phyloP scores from a whole-genome alignment of 1,140 invertebrate species.

The Oncopodura yosiiana region DNA sequence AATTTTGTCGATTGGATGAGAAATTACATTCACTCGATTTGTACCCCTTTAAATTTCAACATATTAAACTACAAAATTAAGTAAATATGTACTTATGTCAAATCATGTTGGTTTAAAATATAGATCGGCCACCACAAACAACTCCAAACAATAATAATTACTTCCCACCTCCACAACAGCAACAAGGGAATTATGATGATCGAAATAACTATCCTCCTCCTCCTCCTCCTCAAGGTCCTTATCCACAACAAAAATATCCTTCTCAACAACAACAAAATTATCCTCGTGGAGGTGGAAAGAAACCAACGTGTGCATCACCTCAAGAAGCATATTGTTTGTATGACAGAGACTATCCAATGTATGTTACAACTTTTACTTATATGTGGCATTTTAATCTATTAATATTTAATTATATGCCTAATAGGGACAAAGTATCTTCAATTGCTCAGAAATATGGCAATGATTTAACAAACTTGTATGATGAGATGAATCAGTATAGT shows the following conservation, averaged over 20 bases:
- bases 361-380: neutral
- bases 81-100: too few relatives aligned
- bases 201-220: neutral
- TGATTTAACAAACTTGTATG: constrained; percentile 35
- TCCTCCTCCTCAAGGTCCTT: neutral
- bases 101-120: too few relatives aligned
- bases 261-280: neutral
- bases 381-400: neutral
- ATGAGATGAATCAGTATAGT: constrained; percentile 37
- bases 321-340: constrained; percentile 32
- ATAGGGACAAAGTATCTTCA: constrained; percentile 37
- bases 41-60: too few relatives aligned
- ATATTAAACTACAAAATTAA: too few relatives aligned
- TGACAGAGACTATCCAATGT: constrained; percentile 35
- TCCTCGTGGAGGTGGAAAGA: constrained; percentile 5
- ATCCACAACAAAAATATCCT: constrained; percentile 3
- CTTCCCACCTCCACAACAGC: neutral
- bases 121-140: too few relatives aligned
- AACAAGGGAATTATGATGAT: neutral
- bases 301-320: constrained; percentile 22
- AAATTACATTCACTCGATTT: too few relatives aligned
- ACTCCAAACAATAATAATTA: too few relatives aligned
- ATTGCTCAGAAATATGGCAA: constrained; percentile 36
- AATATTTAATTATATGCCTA: constrained; percentile 1
- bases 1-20: too few relatives aligned